A percentile compares a stretch with the other conserved stretches of the same genome.
Conservation (phyloP, 2,797 vertebrate genomes). For the Amniataba percoides region DNA sequence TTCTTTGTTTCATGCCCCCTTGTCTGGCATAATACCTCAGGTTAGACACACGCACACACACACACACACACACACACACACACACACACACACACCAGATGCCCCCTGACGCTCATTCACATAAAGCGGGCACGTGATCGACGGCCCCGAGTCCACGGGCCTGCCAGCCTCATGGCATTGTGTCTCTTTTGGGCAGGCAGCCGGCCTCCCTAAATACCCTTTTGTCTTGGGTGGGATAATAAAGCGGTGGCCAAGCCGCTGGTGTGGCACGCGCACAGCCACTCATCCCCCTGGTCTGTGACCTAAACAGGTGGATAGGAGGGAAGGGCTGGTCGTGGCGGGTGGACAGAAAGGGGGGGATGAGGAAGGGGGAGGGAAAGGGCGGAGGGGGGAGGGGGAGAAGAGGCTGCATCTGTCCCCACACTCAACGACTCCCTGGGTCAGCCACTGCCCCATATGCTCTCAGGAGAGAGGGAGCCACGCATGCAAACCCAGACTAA, state of each 20-base stretch:
- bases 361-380: background rate
- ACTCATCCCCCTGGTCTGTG: constrained; percentile 76
- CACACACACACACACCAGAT: constrained; percentile 71
- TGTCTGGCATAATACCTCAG: constrained; percentile 75
- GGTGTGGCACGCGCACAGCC: constrained; percentile 82
- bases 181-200: constrained; percentile 78
- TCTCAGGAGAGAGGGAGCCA: constrained; percentile 78
- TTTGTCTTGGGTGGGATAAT: constrained; percentile 85
- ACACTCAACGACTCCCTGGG: constrained; percentile 80
- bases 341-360: constrained; percentile 32
- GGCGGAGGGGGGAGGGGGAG: constrained; percentile 27
- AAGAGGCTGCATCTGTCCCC: constrained; percentile 82
- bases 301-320: constrained; percentile 85
- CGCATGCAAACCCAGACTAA: constrained; percentile 71
- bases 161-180: constrained; percentile 84
- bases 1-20: constrained; percentile 65
- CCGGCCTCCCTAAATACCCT: constrained; percentile 83
- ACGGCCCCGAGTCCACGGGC: constrained; percentile 63
- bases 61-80: constrained; percentile 45
- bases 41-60: constrained; percentile 64
- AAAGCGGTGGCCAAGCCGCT: constrained; percentile 79
- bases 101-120: constrained; percentile 77
- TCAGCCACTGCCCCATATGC: constrained; percentile 83
- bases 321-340: constrained; percentile 59
- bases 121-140: constrained; percentile 78